These are phyloP conservation scores for Puffinus mauretanicus DNA, from an alignment of 2,113 vertebrate species.

Conservation along the genomic window DNA sequence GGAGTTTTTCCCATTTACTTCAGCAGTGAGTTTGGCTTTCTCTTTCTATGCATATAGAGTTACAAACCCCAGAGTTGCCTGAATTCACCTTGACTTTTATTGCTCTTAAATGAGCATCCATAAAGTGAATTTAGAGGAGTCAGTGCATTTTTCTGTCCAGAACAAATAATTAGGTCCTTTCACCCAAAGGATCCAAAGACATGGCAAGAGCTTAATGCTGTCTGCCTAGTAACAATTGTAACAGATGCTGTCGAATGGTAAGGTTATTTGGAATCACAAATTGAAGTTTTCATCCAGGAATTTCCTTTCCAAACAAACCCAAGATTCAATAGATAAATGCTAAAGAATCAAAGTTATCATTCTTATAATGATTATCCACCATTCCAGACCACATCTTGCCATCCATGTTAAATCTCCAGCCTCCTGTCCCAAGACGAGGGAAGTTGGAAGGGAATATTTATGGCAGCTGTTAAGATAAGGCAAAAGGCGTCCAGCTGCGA, in stretches of 20 bases:
- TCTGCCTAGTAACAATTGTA: neutral
- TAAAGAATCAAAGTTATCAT: neutral
- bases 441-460: constrained; percentile 25
- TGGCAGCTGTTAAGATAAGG: constrained; percentile 30
- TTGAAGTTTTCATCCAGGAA: neutral
- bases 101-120: neutral
- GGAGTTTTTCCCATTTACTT: neutral
- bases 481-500: neutral
- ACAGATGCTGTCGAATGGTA: neutral
- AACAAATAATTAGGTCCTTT: neutral
- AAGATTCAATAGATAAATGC: neutral
- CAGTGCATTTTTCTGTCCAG: neutral
- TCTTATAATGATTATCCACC: neutral
- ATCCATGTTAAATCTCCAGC: neutral
- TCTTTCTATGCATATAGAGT: neutral
- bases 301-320: neutral
- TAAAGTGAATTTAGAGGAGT: neutral
- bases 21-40: neutral
- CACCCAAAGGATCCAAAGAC: neutral
- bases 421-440: neutral
- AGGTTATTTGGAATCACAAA: neutral
- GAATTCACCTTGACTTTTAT: neutral
- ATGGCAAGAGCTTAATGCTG: neutral
- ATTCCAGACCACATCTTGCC: neutral
- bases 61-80: neutral